A percentile compares a stretch with the other conserved stretches of the same genome.
These are phyloP conservation scores for Caenorhabditis briggsae DNA, from an alignment of 1,140 invertebrate species.

Conservation along the genomic window DNA sequence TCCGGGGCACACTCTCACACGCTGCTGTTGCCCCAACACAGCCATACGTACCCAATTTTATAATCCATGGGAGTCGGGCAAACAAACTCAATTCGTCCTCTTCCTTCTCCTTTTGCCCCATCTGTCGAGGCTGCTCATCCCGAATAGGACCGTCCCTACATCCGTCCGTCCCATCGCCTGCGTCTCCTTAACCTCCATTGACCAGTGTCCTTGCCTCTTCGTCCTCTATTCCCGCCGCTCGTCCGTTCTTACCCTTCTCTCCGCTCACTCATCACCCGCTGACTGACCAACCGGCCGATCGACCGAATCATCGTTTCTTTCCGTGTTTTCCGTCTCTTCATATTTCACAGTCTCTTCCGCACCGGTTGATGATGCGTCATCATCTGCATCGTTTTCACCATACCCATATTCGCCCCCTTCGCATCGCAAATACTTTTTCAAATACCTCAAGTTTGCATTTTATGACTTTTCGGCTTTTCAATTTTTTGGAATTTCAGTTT, in stretches of 20 bases:
- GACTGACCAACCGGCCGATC: slow-evolving; percentile 26
- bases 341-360: slow-evolving; percentile 10
- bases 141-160: slow-evolving; percentile 38
- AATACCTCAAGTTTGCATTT: slow-evolving; percentile 47
- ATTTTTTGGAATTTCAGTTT: neutral
- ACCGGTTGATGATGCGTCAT: slow-evolving; percentile 50
- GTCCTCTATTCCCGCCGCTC: slow-evolving; percentile 52
- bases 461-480: slow-evolving; percentile 37
- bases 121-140: slow-evolving; percentile 48
- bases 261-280: slow-evolving; percentile 17
- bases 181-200: slow-evolving; percentile 40
- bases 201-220: slow-evolving; percentile 54
- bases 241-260: slow-evolving; percentile 34
- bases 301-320: slow-evolving; percentile 50
- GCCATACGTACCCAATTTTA: slow-evolving; percentile 52
- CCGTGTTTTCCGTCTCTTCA: slow-evolving; percentile 11
- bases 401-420: slow-evolving; percentile 23
- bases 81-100: slow-evolving; percentile 50
- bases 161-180: slow-evolving; percentile 39
- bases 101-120: neutral
- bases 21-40: slow-evolving; percentile 45
- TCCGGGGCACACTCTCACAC: slow-evolving; percentile 45
- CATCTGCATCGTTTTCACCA: slow-evolving; percentile 34
- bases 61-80: slow-evolving; percentile 55
- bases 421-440: slow-evolving; percentile 35